Base-by-base conservation (phyloP, 2,888 invertebrate species). In the Aromia moschata region DNA sequence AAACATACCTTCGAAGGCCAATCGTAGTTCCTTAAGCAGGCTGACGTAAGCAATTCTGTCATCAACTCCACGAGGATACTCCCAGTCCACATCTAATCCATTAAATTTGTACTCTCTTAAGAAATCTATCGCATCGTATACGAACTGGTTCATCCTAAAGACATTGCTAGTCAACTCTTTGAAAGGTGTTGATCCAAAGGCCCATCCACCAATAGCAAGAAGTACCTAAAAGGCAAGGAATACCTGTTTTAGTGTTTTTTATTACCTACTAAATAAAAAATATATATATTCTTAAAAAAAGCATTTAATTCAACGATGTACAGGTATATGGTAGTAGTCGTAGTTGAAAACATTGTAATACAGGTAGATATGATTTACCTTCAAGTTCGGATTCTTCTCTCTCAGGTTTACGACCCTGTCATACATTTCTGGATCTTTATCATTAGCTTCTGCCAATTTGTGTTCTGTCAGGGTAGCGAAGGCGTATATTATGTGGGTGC, bases 401-500 rank as follows among this genome's bases (percentile, higher is more conserved):
- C 96, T 89, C 62, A 97, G 82, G 0, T 88, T 91, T 30, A 95
- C 89, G 5, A 97, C 88, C 70, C 92, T 87, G 54, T 92, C 90
- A 74, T 95, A 97, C 85, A 91, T 91, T 68, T 93, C 94, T 1
- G 87, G 86, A 74, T 94, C 94, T 73, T 93, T 91, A 5, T 91
- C 92, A 56, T 87, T 89, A 2, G 88, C 89, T 77, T 94, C 92
- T 1, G 91, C 83, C 1, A 96, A 83, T 74, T 91, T 89, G 80
- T 93, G 89, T 65, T 94, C 93, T 76, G 93, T 93, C 18, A 96
- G 84, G 0, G 94, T 93, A 0, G 94, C 97, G 78, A 98, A 98
- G 1, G 98, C 95, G 77, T 94, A 98, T 58, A 98, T 91, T 31
- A 98, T 84, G 80, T 98, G 97, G 0, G 97, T 97, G 80, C 98